Evolutionary conservation across 2,113 vertebrate species (phyloP).

Genomic region (Sinosuthora webbiana): DNA sequence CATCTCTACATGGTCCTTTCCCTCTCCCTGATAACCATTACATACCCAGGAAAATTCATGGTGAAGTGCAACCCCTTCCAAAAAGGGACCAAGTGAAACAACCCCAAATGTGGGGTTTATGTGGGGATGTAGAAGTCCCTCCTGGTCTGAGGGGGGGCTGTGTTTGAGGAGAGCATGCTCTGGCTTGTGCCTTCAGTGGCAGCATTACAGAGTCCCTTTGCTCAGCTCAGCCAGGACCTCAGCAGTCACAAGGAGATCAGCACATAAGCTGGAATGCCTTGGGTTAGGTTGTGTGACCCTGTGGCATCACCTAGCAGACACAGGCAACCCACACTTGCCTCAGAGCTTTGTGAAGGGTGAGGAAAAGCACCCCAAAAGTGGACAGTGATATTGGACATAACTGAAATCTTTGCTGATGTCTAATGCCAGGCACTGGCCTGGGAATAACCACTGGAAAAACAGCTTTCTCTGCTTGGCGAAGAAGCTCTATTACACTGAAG

Average conservation of each 20-base stretch:
- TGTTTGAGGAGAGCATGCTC: not conserved
- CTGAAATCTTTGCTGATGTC: not conserved
- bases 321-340: not conserved
- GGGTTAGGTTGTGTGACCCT: not conserved
- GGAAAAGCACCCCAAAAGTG: not conserved
- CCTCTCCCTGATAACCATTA: not conserved
- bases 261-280: not conserved
- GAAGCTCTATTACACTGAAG: not conserved
- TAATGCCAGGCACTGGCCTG: not conserved
- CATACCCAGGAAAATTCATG: not conserved
- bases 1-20: not conserved
- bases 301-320: not conserved
- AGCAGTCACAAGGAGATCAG: not conserved
- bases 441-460: not conserved
- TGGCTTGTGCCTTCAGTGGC: not conserved
- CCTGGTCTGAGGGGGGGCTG: not conserved
- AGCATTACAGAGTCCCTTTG: not conserved
- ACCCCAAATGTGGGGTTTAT: not conserved
- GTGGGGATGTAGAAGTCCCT: not conserved
- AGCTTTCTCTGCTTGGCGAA: not conserved
- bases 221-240: not conserved
- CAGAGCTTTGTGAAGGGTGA: accelerated
- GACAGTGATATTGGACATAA: not conserved
- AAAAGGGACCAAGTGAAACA: not conserved
- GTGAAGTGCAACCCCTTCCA: not conserved